Evolutionary conservation across 2,113 vertebrate species (phyloP).

Genomic region (Microtus ochrogaster): DNA sequence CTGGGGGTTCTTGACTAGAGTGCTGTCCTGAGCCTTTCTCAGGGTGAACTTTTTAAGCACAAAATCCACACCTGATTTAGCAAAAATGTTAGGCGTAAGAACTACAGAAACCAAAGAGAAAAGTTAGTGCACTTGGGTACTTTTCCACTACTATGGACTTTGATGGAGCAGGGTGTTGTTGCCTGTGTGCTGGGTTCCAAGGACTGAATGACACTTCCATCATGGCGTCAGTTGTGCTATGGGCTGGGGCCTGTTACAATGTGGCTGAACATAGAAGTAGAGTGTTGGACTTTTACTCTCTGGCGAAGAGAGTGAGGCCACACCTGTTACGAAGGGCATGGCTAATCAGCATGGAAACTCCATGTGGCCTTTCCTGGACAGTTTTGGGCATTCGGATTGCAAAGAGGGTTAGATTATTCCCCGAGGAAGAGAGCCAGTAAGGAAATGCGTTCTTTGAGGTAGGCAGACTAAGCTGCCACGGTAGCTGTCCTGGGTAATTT

Average conservation of each 20-base stretch:
- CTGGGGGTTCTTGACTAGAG: not conserved
- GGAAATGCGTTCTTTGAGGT: not conserved
- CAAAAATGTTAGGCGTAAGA: not conserved
- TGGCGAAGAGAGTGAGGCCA: slow-evolving; percentile 19
- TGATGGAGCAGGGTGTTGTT: not conserved
- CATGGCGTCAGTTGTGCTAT: too few relatives aligned
- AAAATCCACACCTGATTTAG: not conserved
- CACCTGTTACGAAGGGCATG: not conserved
- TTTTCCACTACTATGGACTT: not conserved
- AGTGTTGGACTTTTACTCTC: not conserved
- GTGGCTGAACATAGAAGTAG: slow-evolving; percentile 55
- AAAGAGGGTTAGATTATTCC: not conserved
- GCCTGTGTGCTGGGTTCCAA: not conserved
- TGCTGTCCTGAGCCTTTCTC: not conserved
- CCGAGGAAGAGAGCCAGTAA: not conserved
- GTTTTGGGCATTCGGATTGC: not conserved
- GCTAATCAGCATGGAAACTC: not conserved
- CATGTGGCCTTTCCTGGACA: not conserved
- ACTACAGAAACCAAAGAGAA: not conserved
- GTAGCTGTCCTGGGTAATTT: slow-evolving; percentile 43
- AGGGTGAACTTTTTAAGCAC: not conserved
- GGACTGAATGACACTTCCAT: not conserved
- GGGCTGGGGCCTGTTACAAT: not conserved
- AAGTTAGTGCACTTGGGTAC: not conserved
- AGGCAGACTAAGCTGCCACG: not conserved